Percentiles rank a stretch among this genome's conserved stretches.
These are phyloP conservation scores for Cherax quadricarinatus DNA, from an alignment of 1,140 invertebrate genomes.

Conservation along the genomic window DNA sequence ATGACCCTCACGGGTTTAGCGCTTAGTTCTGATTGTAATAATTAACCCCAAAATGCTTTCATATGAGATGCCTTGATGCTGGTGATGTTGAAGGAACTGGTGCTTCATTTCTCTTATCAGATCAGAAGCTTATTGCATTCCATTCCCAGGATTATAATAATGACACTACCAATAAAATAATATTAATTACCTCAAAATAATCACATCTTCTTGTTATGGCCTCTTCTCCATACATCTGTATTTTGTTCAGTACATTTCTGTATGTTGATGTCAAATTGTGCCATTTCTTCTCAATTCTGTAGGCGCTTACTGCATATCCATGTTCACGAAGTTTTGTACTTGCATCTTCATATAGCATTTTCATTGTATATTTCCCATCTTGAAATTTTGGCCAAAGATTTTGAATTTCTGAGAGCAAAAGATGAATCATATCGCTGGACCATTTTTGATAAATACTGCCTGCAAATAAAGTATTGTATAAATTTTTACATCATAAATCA, in stretches of 20 bases:
- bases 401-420: neutral
- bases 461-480: neutral
- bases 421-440: neutral
- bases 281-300: constrained; percentile 34
- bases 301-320: constrained; percentile 2
- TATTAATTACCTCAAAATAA: constrained; percentile 18
- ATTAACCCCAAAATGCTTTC: too few species aligned
- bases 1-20: too few species aligned
- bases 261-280: constrained; percentile 21
- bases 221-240: constrained; percentile 12
- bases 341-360: constrained; percentile 30
- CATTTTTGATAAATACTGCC: constrained; percentile 24
- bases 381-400: constrained; percentile 8
- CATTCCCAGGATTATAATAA: too few species aligned
- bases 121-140: too few species aligned
- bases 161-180: too few species aligned
- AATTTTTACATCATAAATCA: neutral
- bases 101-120: too few species aligned
- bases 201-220: constrained; percentile 25
- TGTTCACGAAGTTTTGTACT: neutral
- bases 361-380: constrained; percentile 22
- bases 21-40: too few species aligned
- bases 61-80: too few species aligned
- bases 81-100: too few species aligned
- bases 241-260: constrained; percentile 9